Evolutionary conservation across 2,797 vertebrate species (phyloP), one percentile per base, ranked within the genome.

Genomic region (Melanotaenia trifasciata): DNA sequence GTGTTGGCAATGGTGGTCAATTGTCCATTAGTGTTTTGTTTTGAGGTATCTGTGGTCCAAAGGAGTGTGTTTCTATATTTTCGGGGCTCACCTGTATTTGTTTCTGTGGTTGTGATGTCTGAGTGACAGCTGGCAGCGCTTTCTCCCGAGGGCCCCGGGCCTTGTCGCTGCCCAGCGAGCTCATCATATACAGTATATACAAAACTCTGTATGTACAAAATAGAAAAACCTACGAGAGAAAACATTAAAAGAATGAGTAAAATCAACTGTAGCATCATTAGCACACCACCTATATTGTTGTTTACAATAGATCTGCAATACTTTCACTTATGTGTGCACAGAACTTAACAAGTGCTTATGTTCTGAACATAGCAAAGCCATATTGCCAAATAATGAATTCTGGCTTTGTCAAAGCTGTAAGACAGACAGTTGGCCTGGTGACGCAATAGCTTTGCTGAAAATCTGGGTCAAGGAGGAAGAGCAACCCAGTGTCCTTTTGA

Each of bases 131-230:
- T 90, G 96, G 96, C 75, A 96, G 96, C 64, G 65, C 89, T 95
- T 97, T 98, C 89, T 98, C 97, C 94, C 96, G 95, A 96, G 96
- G 94, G 90, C 95, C 95, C 95, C 95, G 96, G 94, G 95, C 94
- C 91, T 96, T 96, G 85, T 98, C 97, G 93, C 92, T 87, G 95
- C 95, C 96, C 95, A 98, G 94, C 3, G 96, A 98, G 94, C 96
- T 98, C 97, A 99, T 99, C 96, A 97, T 98, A 96, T 96, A 97
- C 96, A 97, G 96, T 97, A 98, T 98, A 97, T 98, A 98, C 96
- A 98, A 97, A 98, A 97, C 95, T 97, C 94, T 79, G 96, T 97
- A 97, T 97, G 96, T 98, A 98, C 96, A 99, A 98, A 98, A 97
- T 96, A 97, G 94, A 99, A 99, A 94, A 99, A 97, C 96, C 97